These are phyloP conservation scores for Lophotriccus pileatus DNA, from an alignment of 2,797 vertebrate genomes.

Conservation along the genomic window DNA sequence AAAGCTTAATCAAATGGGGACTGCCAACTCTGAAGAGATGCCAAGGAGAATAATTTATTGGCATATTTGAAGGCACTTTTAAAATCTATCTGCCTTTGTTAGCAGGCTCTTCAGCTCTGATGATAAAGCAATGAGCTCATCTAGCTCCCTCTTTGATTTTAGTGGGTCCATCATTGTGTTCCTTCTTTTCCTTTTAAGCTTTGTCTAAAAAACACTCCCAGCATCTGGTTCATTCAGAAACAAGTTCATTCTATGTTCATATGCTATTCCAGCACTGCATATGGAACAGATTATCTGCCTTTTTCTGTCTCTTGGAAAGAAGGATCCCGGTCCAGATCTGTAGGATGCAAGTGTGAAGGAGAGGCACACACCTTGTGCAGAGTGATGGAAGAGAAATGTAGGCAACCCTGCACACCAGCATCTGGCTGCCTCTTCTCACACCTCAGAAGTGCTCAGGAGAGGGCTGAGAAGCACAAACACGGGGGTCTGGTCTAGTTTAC, in stretches of 20 bases:
- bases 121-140: constrained; percentile 13
- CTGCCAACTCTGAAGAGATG: constrained; percentile 27
- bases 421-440: background rate
- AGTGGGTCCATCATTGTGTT: background rate
- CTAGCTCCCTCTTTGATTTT: constrained; percentile 11
- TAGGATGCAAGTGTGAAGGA: background rate
- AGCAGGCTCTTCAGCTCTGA: background rate
- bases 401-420: background rate
- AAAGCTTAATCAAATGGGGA: constrained; percentile 41
- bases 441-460: background rate
- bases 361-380: background rate
- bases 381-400: rapidly evolving
- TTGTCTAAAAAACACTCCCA: background rate
- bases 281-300: background rate
- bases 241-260: background rate
- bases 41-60: constrained; percentile 30
- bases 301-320: background rate
- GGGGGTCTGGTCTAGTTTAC: background rate
- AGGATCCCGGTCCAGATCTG: background rate
- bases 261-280: background rate
- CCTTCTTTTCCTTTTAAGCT: background rate
- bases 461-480: background rate
- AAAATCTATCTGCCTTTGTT: constrained; percentile 42
- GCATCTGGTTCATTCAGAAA: constrained; percentile 17
- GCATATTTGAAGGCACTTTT: constrained; percentile 39